Evolutionary conservation across 2,888 invertebrate species (phyloP), one percentile per base, ranked within the genome.

Genomic region (Agonopterix arenella): DNA sequence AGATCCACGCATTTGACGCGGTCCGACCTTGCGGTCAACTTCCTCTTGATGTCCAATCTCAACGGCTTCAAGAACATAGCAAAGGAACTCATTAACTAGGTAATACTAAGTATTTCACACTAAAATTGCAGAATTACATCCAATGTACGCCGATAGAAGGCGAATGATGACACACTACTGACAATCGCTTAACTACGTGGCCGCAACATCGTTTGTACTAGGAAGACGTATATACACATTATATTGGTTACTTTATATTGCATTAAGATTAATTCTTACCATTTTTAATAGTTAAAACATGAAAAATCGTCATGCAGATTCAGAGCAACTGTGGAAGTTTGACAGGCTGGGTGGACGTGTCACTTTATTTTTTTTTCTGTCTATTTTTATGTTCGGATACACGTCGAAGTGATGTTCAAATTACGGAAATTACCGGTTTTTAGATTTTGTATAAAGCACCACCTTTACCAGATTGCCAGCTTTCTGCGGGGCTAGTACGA

Each of bases 1-100:
- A 99, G 92, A 83, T 99, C 99, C 9, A 98, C 97, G 80, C 96
- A 96, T 90, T 99, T 99, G 47, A 99, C 99, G 61, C 99, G 93
- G 85, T 99, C 99, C 8, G 99, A 99, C 61, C 99, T 93, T 49
- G 99, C 98, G 50, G 99, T 97, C 78, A 99, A 89, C 84, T 97
- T 98, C 75, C 99, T 94, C 90, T 99, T 99, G 78, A 99, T 98
- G 84, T 99, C 99, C 81, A 99, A 91, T 79, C 98, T 94, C 58
- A 99, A 92, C 67, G 98, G 98, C 98, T 96, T 73, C 53, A 60
- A 59, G 72, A 81, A 80, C 75, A 83, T 74, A 70, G 58, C 52
- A 66, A 75, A 49, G 54, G 45, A 50, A 56, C 47, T 45, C 40
- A 51, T 66, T 64, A 68, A 13, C 43, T 11, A 11, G 45, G 9